Evolutionary conservation across 2,113 vertebrate genomes (phyloP).

Genomic region (Alouatta palliata): DNA sequence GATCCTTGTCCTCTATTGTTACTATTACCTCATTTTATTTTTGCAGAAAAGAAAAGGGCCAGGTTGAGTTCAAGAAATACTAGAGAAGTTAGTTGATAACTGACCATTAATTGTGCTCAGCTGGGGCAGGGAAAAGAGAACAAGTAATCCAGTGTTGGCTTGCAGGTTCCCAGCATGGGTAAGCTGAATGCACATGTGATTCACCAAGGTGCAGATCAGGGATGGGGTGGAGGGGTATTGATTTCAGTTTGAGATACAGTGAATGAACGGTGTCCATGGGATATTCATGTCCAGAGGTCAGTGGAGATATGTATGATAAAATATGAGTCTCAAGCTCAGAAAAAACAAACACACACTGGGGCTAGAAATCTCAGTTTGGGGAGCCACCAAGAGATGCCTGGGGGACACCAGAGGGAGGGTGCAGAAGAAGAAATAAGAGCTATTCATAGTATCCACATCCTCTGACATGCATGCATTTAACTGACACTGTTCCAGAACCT

Average conservation of each 20-base stretch:
- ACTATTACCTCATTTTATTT: background rate
- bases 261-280: background rate
- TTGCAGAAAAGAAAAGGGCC: background rate
- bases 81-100: background rate
- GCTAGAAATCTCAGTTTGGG: background rate
- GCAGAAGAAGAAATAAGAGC: background rate
- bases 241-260: background rate
- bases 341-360: background rate
- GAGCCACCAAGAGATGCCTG: background rate
- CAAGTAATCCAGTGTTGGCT: background rate
- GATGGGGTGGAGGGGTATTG: rapidly evolving
- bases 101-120: background rate
- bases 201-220: background rate
- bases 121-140: background rate
- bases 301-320: background rate
- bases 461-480: background rate
- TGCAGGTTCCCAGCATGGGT: background rate
- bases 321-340: background rate
- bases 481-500: background rate
- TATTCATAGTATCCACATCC: no score
- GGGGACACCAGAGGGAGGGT: background rate
- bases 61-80: background rate
- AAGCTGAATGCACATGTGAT: background rate
- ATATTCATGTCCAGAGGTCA: background rate
- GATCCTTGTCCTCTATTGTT: background rate